Conservation (phyloP, 35 echinoderm and acorn worm species). For the Antedon bifida region DNA sequence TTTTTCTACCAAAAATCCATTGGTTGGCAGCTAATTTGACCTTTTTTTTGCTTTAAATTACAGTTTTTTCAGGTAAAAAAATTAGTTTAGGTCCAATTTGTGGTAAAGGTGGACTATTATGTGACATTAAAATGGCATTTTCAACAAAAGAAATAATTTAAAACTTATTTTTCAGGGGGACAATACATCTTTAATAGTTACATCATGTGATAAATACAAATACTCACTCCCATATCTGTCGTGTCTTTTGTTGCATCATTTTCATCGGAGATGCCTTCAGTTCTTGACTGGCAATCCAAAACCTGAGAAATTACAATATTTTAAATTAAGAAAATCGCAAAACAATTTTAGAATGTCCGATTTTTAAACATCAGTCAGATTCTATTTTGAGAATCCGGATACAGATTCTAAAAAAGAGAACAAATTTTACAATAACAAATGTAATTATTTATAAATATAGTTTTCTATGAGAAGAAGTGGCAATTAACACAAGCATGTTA, state of each 20-base stretch:
- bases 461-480: not conserved
- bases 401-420: not conserved
- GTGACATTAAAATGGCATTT: no score
- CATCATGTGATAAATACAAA: no score
- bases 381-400: not conserved
- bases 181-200: not conserved
- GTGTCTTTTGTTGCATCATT: slow-evolving; percentile 82
- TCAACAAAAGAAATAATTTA: no score
- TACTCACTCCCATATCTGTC: slow-evolving; percentile 84
- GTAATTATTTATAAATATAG: not conserved
- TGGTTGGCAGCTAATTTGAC: no score
- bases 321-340: no score
- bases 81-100: no score
- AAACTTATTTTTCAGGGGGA: not conserved
- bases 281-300: slow-evolving; percentile 96
- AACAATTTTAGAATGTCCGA: no score
- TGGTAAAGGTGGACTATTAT: no score
- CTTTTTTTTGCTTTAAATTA: no score
- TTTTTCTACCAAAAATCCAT: no score
- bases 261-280: slow-evolving; percentile 65
- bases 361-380: not conserved
- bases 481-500: not conserved
- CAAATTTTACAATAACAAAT: not conserved
- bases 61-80: no score
- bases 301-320: slow-evolving; percentile 40